Evolutionary conservation across 1,140 invertebrate genomes (phyloP).

Genomic region (Bombus huntii): DNA sequence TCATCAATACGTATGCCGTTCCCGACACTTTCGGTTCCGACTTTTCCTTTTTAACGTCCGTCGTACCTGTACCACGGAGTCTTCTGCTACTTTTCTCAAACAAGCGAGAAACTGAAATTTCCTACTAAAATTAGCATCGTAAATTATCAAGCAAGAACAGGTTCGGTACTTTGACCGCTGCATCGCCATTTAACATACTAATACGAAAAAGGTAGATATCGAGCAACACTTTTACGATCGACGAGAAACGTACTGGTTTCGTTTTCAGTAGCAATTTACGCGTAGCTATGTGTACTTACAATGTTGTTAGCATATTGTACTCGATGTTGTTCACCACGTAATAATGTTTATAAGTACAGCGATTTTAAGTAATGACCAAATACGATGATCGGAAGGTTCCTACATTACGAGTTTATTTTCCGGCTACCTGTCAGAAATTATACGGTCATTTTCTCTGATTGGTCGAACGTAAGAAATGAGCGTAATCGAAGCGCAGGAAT

Average conservation of each 20-base stretch:
- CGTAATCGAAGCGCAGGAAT: conserved; percentile 39
- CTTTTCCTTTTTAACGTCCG: not conserved
- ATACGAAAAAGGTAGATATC: not conserved
- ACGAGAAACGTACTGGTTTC: not conserved
- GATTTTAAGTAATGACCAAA: conserved; percentile 8
- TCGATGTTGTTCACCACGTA: not conserved
- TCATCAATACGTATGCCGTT: too few species aligned
- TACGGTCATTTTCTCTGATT: conserved; percentile 26
- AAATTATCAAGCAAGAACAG: not conserved
- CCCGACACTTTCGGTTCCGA: not conserved
- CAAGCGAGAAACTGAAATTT: too few species aligned
- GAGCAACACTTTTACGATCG: not conserved
- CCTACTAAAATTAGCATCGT: not conserved
- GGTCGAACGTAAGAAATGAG: not conserved
- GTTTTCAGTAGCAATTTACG: conserved; percentile 2
- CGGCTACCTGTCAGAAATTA: conserved; percentile 22
- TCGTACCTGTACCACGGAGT: too few species aligned
- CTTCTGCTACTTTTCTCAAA: too few species aligned
- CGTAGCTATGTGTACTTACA: not conserved
- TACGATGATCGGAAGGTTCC: not conserved
- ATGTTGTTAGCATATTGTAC: not conserved
- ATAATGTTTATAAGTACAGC: not conserved
- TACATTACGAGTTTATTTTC: conserved; percentile 19
- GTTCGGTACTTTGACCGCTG: not conserved
- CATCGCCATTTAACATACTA: not conserved